Evolutionary conservation across 2,888 invertebrate genomes (phyloP).

Genomic region (Brachylomia viminalis): DNA sequence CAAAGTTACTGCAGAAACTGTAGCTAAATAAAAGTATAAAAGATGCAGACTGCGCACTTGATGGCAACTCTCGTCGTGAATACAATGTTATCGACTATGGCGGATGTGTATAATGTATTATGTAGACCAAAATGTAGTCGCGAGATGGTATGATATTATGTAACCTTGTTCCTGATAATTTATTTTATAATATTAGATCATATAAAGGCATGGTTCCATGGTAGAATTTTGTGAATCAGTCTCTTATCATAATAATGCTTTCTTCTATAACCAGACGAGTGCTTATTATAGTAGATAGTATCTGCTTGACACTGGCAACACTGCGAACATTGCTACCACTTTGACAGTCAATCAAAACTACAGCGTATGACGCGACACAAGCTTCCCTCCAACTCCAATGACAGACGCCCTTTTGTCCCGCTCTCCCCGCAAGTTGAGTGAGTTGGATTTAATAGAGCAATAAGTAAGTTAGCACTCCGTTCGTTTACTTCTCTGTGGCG

Average conservation of each 20-base stretch:
- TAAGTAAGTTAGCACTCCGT: constrained; percentile 26
- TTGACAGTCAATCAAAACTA: constrained; percentile 2
- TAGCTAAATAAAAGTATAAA: constrained; percentile 40
- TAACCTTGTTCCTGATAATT: too few relatives aligned
- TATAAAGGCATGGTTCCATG: not conserved
- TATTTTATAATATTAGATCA: too few relatives aligned
- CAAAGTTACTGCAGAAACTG: constrained; percentile 38
- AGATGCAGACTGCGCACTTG: constrained; percentile 40
- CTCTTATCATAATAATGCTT: not conserved
- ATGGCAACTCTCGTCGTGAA: constrained; percentile 15
- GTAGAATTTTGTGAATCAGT: not conserved
- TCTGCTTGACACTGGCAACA: not conserved
- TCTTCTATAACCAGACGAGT: too few relatives aligned
- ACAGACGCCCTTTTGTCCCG: not conserved
- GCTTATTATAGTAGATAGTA: not conserved
- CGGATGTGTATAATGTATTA: too few relatives aligned
- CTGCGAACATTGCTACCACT: not conserved
- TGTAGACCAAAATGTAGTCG: too few relatives aligned
- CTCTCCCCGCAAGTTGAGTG: constrained; percentile 9
- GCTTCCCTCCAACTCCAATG: constrained; percentile 5
- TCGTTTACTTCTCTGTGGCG: constrained; percentile 34
- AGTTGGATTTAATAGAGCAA: constrained; percentile 16
- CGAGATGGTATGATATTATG: too few relatives aligned
- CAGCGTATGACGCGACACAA: not conserved
- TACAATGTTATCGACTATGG: constrained; percentile 24